Evolutionary conservation across 1,140 invertebrate genomes (phyloP).

Genomic region (Scylla paramamosain): DNA sequence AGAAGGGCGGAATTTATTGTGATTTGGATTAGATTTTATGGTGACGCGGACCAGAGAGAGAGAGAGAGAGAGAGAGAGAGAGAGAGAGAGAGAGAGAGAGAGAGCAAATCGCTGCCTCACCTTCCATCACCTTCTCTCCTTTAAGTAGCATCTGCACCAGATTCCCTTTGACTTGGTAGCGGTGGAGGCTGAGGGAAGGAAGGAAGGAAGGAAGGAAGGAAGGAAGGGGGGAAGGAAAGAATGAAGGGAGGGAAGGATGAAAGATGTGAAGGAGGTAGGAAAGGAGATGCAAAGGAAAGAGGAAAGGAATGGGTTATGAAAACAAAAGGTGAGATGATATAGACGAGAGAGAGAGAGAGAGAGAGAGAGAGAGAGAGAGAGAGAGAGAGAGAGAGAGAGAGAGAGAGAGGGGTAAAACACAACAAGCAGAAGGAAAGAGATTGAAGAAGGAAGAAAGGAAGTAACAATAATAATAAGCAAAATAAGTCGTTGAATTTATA

Average conservation of each 20-base stretch:
- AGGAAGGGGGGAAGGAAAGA: not conserved
- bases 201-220: not conserved
- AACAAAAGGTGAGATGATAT: too few species aligned
- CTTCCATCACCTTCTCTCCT: not conserved
- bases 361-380: too few species aligned
- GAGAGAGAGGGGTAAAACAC: too few species aligned
- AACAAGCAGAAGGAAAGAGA: too few species aligned
- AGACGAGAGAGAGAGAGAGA: too few species aligned
- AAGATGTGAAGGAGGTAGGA: too few species aligned
- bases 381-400: too few species aligned
- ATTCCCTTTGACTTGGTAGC: not conserved
- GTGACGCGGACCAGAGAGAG: not conserved
- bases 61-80: not conserved
- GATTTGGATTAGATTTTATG: not conserved
- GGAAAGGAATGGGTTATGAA: too few species aligned
- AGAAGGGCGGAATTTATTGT: not conserved
- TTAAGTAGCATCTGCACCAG: not conserved
- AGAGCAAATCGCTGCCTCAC: not conserved
- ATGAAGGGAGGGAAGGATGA: not conserved
- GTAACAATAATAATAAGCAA: too few species aligned
- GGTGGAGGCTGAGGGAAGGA: not conserved
- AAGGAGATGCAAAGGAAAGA: too few species aligned
- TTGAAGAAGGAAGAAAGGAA: too few species aligned
- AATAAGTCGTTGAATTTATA: too few species aligned
- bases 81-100: not conserved